phyloP scores from a whole-genome alignment of 2,113 vertebrate genomes.

The Grammomys surdaster region DNA sequence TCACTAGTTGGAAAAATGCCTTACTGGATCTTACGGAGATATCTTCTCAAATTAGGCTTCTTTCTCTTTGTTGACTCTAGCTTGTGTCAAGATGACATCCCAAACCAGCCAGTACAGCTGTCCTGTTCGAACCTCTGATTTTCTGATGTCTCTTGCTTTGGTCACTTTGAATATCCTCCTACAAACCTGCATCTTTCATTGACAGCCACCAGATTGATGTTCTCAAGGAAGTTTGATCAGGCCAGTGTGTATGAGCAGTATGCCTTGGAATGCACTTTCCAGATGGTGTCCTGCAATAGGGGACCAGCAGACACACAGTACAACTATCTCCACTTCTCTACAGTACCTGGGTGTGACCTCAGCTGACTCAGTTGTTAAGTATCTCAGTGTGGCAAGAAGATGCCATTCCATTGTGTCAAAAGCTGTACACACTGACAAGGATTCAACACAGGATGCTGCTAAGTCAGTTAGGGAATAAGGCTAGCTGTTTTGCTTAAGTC shows the following conservation, averaged over 20 bases:
- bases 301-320: background rate
- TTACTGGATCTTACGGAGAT: background rate
- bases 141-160: background rate
- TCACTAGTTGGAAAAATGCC: background rate
- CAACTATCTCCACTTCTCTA: background rate
- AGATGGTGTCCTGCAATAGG: background rate
- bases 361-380: background rate
- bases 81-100: background rate
- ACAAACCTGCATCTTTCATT: background rate
- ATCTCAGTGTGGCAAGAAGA: background rate
- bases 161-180: background rate
- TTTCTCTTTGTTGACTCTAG: background rate
- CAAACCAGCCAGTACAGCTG: background rate
- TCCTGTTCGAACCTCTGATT: background rate
- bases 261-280: background rate
- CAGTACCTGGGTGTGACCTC: background rate
- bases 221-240: background rate
- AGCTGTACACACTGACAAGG: background rate
- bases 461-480: background rate
- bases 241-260: background rate
- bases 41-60: background rate
- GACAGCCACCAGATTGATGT: background rate
- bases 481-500: conserved; percentile 11
- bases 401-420: background rate
- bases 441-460: background rate